Evolutionary conservation across 2,797 vertebrate genomes (phyloP), one percentile per base, ranked within the genome.

Genomic region (Sphaeramia orbicularis): DNA sequence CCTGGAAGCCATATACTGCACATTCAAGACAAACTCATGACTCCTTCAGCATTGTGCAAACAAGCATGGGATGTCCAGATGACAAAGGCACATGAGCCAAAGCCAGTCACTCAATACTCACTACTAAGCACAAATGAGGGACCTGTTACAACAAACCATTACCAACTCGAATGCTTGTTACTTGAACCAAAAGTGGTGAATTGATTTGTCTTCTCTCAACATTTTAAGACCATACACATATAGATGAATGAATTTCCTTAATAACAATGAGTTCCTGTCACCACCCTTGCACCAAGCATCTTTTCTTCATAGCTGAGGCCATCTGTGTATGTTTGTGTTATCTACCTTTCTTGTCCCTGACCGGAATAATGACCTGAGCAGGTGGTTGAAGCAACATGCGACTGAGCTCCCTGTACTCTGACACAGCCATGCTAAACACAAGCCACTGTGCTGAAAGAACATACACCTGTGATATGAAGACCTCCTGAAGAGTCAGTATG

Each of bases 301-400:
- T 30, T 30, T 44, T 41, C 16, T 49, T 61, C 32, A 68, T 38
- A 45, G 59, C 5, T 58, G 10, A 65, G 53, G 16, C 38, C 6
- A 38, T 71, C 40, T 52, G 37, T 54, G 49, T 64, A 30, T n/a
- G 7, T 35, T 41, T 66, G 32, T 49, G 15, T 66, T 62, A 38
- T 65, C 30, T 44, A 24, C 14, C 30, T 42, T 43, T 78, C 47
- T 63, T 15, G 58, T 74, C 65, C 41, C 52, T 85, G 65, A 86
- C 74, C 35, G 14, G 54, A 80, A 82, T 53, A 85, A 78, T 86
- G 79, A 83, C 71, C 69, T 15, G 75, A 83, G 76, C 91, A 91
- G 87, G 86, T 90, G 86, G 83, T 76, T 67, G 53, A 71, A 79
- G 70, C 76, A 66, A 87, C 82, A 74, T 73, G 83, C 91, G 76